phyloP scores from a whole-genome alignment of 2,888 invertebrate species.

The Ceramica pisi region DNA sequence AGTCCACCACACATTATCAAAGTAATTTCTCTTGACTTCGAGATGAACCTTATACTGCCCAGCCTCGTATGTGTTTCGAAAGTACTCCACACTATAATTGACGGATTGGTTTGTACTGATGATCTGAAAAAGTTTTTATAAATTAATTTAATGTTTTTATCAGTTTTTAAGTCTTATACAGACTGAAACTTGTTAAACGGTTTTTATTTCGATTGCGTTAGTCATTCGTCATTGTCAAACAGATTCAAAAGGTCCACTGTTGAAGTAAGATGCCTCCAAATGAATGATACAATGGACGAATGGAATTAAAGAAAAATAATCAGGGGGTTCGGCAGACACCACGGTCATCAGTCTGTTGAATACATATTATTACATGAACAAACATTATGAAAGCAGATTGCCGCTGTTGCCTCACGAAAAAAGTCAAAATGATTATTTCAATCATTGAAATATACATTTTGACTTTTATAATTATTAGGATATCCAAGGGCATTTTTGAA shows the following conservation, averaged over 20 bases:
- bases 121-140: constrained; percentile 75
- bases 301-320: constrained; percentile 2
- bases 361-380: background rate
- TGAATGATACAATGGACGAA: constrained; percentile 11
- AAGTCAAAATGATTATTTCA: no score
- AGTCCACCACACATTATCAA: constrained; percentile 78
- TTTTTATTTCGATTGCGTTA: background rate
- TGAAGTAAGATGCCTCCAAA: constrained; percentile 13
- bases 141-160: background rate
- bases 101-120: constrained; percentile 87
- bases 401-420: background rate
- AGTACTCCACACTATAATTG: constrained; percentile 92
- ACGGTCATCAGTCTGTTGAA: no score
- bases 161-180: background rate
- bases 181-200: background rate
- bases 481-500: no score
- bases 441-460: no score
- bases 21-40: constrained; percentile 86
- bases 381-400: background rate
- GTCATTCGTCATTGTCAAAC: constrained; percentile 2
- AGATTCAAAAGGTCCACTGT: constrained; percentile 7
- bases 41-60: constrained; percentile 90
- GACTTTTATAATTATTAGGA: no score
- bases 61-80: constrained; percentile 87
- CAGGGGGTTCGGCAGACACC: background rate